These are phyloP conservation scores for Synanthedon myopaeformis DNA, from an alignment of 2,888 invertebrate genomes.

Conservation along the genomic window DNA sequence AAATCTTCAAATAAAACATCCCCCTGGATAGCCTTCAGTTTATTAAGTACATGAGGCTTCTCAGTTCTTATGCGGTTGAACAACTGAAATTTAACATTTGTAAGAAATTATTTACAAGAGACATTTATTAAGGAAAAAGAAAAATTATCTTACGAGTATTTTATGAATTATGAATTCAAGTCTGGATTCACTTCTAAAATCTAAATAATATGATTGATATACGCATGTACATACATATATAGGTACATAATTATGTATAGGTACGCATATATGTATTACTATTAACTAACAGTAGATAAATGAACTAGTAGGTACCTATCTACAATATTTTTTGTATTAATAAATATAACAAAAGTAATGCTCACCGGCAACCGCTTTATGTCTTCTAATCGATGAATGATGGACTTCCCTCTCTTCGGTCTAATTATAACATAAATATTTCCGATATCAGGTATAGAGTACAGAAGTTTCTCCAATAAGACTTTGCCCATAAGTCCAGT, in stretches of 20 bases:
- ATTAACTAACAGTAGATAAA: too few species aligned
- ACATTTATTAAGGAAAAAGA: too few species aligned
- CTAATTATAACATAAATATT: conserved; percentile 73
- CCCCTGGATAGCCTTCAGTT: conserved; percentile 80
- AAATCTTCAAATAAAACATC: conserved; percentile 75
- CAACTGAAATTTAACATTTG: conserved; percentile 56
- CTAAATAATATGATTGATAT: too few species aligned
- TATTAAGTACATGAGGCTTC: conserved; percentile 75
- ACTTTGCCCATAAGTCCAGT: conserved; percentile 76
- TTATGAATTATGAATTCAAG: too few species aligned
- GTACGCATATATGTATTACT: not conserved
- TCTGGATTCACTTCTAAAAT: too few species aligned
- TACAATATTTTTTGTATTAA: not conserved
- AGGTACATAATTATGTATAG: too few species aligned
- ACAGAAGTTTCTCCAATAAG: conserved; percentile 74
- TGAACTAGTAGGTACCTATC: too few species aligned
- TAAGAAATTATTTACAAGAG: too few species aligned
- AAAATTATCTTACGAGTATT: too few species aligned
- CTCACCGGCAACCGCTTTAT: conserved; percentile 73
- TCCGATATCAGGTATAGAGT: conserved; percentile 70
- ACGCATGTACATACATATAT: not conserved
- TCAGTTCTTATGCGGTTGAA: conserved; percentile 76
- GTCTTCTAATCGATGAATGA: conserved; percentile 70
- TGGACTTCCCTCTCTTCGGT: conserved; percentile 73
- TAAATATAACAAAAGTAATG: conserved; percentile 2